phyloP scores from a whole-genome alignment of 2,113 vertebrate species.

The Myotis davidii region DNA sequence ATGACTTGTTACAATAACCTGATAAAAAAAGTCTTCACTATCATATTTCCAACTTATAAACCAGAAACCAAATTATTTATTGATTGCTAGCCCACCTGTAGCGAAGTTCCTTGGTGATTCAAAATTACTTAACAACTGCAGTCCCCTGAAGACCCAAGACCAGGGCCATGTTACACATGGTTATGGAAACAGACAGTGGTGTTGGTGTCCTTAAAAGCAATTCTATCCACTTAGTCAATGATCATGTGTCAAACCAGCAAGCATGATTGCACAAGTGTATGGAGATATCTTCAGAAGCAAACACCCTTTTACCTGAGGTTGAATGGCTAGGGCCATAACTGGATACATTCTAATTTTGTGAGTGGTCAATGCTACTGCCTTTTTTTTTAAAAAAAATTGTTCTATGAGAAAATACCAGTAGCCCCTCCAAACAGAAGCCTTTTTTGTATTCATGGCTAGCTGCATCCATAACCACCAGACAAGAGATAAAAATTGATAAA shows the following conservation, averaged over 20 bases:
- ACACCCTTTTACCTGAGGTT: not conserved
- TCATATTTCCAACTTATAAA: not conserved
- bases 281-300: not conserved
- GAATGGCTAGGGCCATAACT: not conserved
- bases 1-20: not conserved
- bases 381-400: not conserved
- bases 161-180: not conserved
- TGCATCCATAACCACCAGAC: slow-evolving; percentile 73
- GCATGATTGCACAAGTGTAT: not conserved
- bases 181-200: not conserved
- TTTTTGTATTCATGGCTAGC: slow-evolving; percentile 72
- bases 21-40: not conserved
- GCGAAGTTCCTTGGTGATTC: not conserved
- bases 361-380: not conserved
- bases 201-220: not conserved
- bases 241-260: not conserved
- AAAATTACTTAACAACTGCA: not conserved
- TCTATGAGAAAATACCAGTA: slow-evolving; percentile 41
- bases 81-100: not conserved
- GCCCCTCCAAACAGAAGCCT: slow-evolving; percentile 42
- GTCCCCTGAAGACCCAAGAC: not conserved
- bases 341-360: not conserved
- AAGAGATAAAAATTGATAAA: slow-evolving; percentile 78
- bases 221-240: not conserved
- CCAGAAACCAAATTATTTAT: not conserved